Percentiles rank a stretch among this genome's conserved stretches.
phyloP scores from a whole-genome alignment of 2,888 invertebrate species.

The Eutolmus rufibarbis region DNA sequence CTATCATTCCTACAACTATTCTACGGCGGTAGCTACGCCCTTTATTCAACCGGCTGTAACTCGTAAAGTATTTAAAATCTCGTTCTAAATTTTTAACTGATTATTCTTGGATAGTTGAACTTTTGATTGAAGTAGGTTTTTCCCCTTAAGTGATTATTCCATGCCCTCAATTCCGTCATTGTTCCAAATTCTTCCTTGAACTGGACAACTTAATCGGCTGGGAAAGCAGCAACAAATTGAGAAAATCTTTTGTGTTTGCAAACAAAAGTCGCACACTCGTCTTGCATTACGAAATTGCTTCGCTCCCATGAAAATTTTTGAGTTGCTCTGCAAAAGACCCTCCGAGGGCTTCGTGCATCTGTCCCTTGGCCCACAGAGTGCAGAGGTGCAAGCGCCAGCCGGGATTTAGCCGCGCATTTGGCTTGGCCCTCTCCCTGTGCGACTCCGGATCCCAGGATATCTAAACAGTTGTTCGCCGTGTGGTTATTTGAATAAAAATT shows the following conservation, averaged over 20 bases:
- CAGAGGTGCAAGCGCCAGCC: slow-evolving; percentile 8
- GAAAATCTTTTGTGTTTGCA: slow-evolving; percentile 1
- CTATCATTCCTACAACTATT: too few species aligned
- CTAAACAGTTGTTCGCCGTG: slow-evolving; percentile 9
- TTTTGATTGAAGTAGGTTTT: neutral
- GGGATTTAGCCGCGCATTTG: neutral
- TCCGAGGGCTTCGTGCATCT: neutral
- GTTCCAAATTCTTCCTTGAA: neutral
- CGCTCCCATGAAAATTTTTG: neutral
- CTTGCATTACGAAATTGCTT: neutral
- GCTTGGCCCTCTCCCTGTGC: neutral
- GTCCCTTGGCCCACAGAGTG: neutral
- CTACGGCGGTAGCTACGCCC: too few species aligned
- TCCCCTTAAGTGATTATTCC: neutral
- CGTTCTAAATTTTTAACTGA: too few species aligned
- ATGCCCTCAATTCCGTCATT: neutral
- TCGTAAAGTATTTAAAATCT: too few species aligned
- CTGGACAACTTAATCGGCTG: neutral
- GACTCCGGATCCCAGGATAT: neutral
- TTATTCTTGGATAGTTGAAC: too few species aligned
- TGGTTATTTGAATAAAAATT: slow-evolving; percentile 33
- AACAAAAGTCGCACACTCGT: neutral
- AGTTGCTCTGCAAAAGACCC: neutral
- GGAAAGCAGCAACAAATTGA: neutral
- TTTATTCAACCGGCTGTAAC: too few species aligned